phyloP scores from a whole-genome alignment of 2,113 vertebrate genomes.

The Sapayoa aenigma region DNA sequence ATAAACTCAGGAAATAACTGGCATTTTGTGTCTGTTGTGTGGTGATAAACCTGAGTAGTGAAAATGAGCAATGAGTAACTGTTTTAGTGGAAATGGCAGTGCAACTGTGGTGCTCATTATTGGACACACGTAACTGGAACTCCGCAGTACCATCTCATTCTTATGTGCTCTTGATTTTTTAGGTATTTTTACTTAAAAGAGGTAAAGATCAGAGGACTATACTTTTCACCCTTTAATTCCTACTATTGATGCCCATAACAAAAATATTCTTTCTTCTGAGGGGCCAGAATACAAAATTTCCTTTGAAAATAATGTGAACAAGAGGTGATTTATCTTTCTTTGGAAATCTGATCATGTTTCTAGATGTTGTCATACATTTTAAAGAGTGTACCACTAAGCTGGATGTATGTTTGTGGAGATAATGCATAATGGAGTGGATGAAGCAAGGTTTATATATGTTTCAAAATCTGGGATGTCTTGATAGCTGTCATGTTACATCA shows the following conservation, averaged over 20 bases:
- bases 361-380: background rate
- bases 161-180: background rate
- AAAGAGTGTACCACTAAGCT: background rate
- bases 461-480: background rate
- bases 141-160: background rate
- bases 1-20: background rate
- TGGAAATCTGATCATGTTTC: background rate
- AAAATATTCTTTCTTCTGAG: background rate
- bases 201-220: background rate
- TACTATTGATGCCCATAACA: background rate
- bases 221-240: background rate
- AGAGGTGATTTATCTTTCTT: background rate
- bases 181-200: background rate
- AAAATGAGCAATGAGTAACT: background rate
- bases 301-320: background rate
- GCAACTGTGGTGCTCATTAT: rapidly evolving
- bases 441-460: background rate
- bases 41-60: background rate
- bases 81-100: background rate
- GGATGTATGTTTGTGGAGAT: background rate
- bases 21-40: background rate
- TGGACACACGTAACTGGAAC: background rate
- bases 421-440: background rate
- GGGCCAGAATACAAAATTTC: background rate
- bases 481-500: background rate